Conservation (phyloP, 2,888 invertebrate species). For the Drosophila fungiperda region DNA sequence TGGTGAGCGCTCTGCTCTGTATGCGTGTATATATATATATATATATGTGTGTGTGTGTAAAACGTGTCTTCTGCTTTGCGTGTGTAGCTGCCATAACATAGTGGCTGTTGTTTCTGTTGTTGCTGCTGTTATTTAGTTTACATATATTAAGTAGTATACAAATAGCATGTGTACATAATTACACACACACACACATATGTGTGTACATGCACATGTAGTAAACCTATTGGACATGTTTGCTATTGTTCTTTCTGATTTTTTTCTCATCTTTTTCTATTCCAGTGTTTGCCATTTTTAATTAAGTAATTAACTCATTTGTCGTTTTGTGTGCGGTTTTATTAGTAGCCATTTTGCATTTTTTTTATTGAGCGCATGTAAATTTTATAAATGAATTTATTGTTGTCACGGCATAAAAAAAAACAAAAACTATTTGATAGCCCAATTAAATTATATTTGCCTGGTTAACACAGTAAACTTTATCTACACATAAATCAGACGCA, state of each 20-base stretch:
- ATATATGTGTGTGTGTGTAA: conserved; percentile 15
- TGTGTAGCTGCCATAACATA: conserved; percentile 44
- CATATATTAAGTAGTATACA: conserved; percentile 36
- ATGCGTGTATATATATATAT: not conserved
- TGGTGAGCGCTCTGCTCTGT: conserved; percentile 47
- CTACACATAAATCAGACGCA: not conserved
- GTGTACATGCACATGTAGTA: conserved; percentile 9
- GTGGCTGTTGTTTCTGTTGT: conserved; percentile 30
- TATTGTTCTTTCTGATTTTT: not conserved
- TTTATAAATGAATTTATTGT: conserved; percentile 75
- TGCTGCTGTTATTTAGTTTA: conserved; percentile 44
- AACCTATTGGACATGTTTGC: conserved; percentile 20
- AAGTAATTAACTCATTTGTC: conserved; percentile 71
- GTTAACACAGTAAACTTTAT: not conserved
- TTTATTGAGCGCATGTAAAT: conserved; percentile 73
- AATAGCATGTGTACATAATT: conserved; percentile 8
- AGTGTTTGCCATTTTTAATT: conserved; percentile 57
- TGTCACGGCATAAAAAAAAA: conserved; percentile 11
- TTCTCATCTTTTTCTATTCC: not conserved
- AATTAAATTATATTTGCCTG: conserved; percentile 25
- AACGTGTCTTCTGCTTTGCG: conserved; percentile 67
- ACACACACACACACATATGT: not conserved
- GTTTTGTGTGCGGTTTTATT: conserved; percentile 37
- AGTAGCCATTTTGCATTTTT: conserved; percentile 47
- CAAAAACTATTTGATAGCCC: conserved; percentile 38